Conservation (phyloP, 2,113 vertebrate species). For the Vulpes lagopus region DNA sequence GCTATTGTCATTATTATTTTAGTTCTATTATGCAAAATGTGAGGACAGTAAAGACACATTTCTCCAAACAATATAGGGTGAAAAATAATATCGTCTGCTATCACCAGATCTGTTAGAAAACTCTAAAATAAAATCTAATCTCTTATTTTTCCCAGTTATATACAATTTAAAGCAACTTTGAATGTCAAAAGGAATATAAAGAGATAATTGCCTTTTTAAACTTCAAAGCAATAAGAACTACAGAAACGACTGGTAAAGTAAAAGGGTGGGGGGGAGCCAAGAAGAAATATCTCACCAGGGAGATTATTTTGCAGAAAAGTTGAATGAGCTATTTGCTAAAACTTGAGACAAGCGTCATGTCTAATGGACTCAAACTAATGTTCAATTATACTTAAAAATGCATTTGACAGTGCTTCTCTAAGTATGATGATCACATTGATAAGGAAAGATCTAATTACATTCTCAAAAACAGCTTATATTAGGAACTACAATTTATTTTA, state of each 20-base stretch:
- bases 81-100: neutral
- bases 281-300: neutral
- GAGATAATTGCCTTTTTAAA: neutral
- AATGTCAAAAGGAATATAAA: neutral
- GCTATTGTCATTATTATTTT: neutral
- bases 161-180: neutral
- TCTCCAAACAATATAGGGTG: neutral
- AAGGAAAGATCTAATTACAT: neutral
- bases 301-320: conserved; percentile 14
- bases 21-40: neutral
- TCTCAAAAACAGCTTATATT: neutral
- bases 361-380: conserved; percentile 41
- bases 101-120: neutral
- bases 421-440: neutral
- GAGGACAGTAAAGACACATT: neutral
- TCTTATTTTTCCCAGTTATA: neutral
- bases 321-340: conserved; percentile 36
- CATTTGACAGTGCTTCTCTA: neutral
- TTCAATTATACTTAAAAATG: neutral
- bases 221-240: neutral
- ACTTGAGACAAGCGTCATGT: neutral
- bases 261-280: neutral
- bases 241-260: neutral
- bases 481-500: neutral
- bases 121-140: neutral